Percentiles rank a stretch among this genome's conserved stretches.
Evolutionary conservation across 2,113 vertebrate species (phyloP).

Genomic region (Octodon degus): DNA sequence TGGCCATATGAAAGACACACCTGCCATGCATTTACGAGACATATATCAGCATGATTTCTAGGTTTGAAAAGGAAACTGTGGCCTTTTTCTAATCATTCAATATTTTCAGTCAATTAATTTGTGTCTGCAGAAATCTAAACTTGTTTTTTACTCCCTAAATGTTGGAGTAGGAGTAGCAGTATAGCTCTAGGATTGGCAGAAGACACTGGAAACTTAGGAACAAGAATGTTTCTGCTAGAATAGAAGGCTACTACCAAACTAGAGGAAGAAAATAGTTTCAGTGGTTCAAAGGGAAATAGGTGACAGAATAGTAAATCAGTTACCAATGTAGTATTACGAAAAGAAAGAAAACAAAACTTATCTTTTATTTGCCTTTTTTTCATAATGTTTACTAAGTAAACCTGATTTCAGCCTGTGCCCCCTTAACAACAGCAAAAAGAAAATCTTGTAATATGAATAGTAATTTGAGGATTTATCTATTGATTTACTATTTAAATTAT

Average conservation of each 20-base stretch:
- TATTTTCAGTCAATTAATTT: neutral
- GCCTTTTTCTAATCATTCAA: neutral
- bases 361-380: neutral
- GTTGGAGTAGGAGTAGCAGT: neutral
- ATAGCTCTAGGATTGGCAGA: neutral
- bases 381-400: neutral
- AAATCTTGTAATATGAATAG: neutral
- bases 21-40: neutral
- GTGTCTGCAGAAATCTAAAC: neutral
- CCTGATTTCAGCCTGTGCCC: accelerated
- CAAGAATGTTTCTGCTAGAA: neutral
- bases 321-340: neutral
- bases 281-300: constrained; percentile 30
- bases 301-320: neutral
- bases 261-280: neutral
- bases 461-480: neutral
- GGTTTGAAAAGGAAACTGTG: neutral
- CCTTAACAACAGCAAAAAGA: neutral
- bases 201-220: neutral
- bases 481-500: neutral
- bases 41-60: neutral
- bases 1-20: neutral
- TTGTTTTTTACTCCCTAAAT: neutral
- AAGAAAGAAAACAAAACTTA: neutral
- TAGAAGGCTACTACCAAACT: constrained; percentile 26